Evolutionary conservation across 2,113 vertebrate genomes (phyloP), one percentile per base, ranked within the genome.

Genomic region (Apistogramma diplotaenia): DNA sequence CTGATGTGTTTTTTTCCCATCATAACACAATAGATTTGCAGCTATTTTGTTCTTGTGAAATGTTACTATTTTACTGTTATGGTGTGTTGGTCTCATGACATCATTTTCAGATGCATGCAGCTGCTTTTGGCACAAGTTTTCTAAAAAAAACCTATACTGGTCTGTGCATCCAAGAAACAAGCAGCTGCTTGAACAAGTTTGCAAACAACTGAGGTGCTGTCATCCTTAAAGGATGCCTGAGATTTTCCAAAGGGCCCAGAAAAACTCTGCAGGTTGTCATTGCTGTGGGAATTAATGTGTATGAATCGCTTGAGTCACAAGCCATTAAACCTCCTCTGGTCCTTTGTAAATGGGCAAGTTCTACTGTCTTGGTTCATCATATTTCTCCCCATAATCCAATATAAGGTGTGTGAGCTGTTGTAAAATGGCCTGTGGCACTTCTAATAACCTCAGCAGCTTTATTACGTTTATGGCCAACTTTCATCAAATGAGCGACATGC

Each of bases 401-500:
- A 85, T 55, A 80, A 82, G 85, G 74, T 79, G 82, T 89, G 83
- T 83, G 87, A 92, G 89, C 81, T 67, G 76, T 35, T 89, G 83
- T 89, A 92, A 90, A 93, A 93, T 93, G 79, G 82, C 92, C 90
- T 67, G 81, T 91, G 91, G 91, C 91, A 91, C 79, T 92, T 92
- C 84, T 91, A 93, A 94, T 94, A 94, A 92, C 89, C 91, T 86
- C 49, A 72, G 87, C 86, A 88, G 86, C 87, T 89, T 92, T 93
- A 94, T 93, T 93, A 84, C 83, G 82, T 94, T 94, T 82, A 93
- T 80, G 83, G 82, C 78, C 79, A 84, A 46, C 87, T 92, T 92
- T 89, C 74, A 94, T 94, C 89, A 91, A 88, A 86, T 76, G 78
- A 85, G 72, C 78, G 33, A 83, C 84, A 62, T 88, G 78, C 80